Conservation (phyloP, 2,888 invertebrate species). For the Caenorhabditis parvicauda region DNA sequence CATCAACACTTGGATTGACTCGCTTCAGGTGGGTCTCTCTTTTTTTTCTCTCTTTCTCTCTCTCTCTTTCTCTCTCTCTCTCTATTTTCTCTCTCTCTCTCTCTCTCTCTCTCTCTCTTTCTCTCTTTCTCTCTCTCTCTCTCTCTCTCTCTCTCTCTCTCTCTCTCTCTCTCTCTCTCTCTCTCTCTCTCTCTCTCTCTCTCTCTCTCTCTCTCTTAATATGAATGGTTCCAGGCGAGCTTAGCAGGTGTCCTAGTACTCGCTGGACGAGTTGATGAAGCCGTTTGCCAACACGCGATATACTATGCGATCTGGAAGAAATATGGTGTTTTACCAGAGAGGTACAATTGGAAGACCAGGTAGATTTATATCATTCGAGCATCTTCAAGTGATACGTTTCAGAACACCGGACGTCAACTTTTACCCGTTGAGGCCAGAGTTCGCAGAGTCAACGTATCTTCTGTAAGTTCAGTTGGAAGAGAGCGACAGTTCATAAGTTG, state of each 20-base stretch:
- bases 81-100: no score
- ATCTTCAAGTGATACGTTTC: constrained; percentile 14
- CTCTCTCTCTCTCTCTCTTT: background rate
- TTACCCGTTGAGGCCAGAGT: constrained; percentile 72
- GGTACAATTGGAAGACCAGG: constrained; percentile 66
- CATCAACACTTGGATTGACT: constrained; percentile 71
- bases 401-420: constrained; percentile 69
- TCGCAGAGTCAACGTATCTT: constrained; percentile 71
- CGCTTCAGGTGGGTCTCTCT: constrained; percentile 68
- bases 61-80: background rate
- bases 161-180: no score
- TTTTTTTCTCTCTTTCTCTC: background rate
- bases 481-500: background rate
- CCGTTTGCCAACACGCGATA: constrained; percentile 71
- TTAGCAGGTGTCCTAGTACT: constrained; percentile 67
- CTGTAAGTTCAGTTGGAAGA: constrained; percentile 61
- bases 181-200: no score
- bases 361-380: constrained; percentile 10
- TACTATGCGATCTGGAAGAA: constrained; percentile 71
- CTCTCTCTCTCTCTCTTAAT: no score
- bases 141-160: no score
- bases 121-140: no score
- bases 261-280: constrained; percentile 71
- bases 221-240: constrained; percentile 55
- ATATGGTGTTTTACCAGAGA: constrained; percentile 69